phyloP scores from a whole-genome alignment of 1,140 invertebrate genomes.

The Scylla paramamosain region DNA sequence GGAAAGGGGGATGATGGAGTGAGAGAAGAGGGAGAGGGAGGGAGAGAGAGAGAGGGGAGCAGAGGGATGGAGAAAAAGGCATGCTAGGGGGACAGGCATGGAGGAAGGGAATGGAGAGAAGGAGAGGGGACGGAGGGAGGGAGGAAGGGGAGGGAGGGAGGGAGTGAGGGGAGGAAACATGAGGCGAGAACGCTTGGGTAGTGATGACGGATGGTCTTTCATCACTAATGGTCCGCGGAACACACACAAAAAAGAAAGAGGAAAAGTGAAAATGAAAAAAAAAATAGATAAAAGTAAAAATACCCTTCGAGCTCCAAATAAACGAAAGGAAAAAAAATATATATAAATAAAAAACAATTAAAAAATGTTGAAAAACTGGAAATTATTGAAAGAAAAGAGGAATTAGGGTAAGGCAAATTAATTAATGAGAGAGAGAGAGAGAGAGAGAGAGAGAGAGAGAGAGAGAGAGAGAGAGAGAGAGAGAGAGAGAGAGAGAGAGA shows the following conservation, averaged over 20 bases:
- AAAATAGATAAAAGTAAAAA: neutral
- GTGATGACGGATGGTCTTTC: neutral
- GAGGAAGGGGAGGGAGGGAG: neutral
- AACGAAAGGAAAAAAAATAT: neutral
- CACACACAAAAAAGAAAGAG: neutral
- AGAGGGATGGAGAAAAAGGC: neutral
- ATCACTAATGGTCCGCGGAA: neutral
- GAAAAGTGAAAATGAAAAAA: neutral
- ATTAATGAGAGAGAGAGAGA: neutral
- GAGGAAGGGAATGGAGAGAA: neutral
- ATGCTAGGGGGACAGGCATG: neutral
- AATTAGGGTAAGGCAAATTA: neutral
- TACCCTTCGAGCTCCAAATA: neutral
- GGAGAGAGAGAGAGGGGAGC: neutral
- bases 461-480: neutral
- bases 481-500: neutral
- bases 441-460: constrained; percentile 14
- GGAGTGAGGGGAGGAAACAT: neutral
- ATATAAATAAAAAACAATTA: neutral
- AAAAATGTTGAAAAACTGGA: neutral
- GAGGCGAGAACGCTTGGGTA: neutral
- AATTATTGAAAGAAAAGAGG: neutral
- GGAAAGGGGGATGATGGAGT: neutral
- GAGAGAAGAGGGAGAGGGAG: neutral
- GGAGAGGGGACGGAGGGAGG: neutral